phyloP scores from a whole-genome alignment of 2,797 vertebrate species.

The Masticophis lateralis region DNA sequence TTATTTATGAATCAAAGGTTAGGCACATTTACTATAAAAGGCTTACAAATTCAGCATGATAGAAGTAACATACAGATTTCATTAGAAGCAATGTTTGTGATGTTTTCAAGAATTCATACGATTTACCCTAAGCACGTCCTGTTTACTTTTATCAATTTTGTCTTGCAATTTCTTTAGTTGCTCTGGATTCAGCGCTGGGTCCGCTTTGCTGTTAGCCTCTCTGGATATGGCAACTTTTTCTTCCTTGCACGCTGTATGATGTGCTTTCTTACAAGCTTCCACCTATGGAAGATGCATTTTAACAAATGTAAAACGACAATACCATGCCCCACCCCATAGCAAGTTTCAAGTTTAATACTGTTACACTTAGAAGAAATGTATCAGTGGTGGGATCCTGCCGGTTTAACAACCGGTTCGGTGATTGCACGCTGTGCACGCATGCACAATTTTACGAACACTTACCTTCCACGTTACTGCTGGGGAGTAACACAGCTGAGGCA shows the following conservation, averaged over 20 bases:
- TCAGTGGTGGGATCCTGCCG: too few species aligned
- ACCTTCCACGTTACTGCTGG: too few species aligned
- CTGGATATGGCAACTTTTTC: constrained; percentile 91
- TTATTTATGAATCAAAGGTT: background rate
- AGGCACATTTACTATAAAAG: background rate
- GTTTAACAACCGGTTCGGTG: too few species aligned
- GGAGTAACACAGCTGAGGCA: too few species aligned
- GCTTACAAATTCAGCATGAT: background rate
- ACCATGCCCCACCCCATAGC: background rate
- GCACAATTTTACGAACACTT: too few species aligned
- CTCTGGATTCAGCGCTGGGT: constrained; percentile 89
- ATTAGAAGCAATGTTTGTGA: background rate
- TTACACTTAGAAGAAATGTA: constrained; percentile 18
- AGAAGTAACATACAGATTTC: background rate
- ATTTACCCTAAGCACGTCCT: constrained; percentile 90
- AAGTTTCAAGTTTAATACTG: background rate
- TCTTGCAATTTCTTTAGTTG: constrained; percentile 95
- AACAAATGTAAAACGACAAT: background rate
- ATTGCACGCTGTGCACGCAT: too few species aligned
- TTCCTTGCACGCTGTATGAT: constrained; percentile 92
- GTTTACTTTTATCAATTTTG: constrained; percentile 96
- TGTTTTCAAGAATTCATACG: background rate
- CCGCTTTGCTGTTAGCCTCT: constrained; percentile 89
- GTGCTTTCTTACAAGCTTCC: constrained; percentile 88
- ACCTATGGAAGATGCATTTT: constrained; percentile 62